Base-by-base conservation (phyloP, 2,888 invertebrate species). In the Melieria omissa region DNA sequence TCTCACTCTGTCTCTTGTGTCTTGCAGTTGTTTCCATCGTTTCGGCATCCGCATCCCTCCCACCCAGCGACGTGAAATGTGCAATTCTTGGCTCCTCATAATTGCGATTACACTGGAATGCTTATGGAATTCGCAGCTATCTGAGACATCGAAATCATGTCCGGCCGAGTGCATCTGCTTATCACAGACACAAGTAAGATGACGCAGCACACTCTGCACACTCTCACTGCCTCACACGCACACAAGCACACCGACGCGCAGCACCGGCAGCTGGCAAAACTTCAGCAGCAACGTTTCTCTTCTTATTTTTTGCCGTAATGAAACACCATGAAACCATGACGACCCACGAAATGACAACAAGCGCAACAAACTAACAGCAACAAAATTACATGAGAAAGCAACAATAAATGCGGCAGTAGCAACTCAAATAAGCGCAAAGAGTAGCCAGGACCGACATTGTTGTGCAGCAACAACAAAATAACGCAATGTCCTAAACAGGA, bases 101-200 rank as follows among this genome's bases (percentile, higher is more conserved):
- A 84, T 85, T 84, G 83, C 83, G 82, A 84, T 86, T 82, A 84
- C 85, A 82, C 85, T 86, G 84, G 86, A 84, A 85, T 86, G 86
- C 84, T 85, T 84, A 82, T 86, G 86, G 86, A 86, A 86, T 81
- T 84, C 83, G 80, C 85, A 85, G 82, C 83, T 83, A 82, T 82
- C 84, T 81, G 84, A 86, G 83, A 83, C 86, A 88, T 82, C 88
- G 81, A 91, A 92, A 78, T 89, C 90, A 79, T 95, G 95, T 85
- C 94, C 94, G 75, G 89, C 90, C 80, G 93, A 94, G 88, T 95
- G 95, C 89, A 94, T 95, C 87, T 95, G 95, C 86, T 90, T 95
- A 75, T 95, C 95, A 73, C 93, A 93, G 85, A 94, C 94, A 78
- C 94, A 95, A 93, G 95, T 95, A 90, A 88, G 83, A 82, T 79